These are phyloP conservation scores for Amphimedon queenslandica DNA, from an alignment of 37 sponge, comb jelly and placozoan genomes.

Conservation along the genomic window DNA sequence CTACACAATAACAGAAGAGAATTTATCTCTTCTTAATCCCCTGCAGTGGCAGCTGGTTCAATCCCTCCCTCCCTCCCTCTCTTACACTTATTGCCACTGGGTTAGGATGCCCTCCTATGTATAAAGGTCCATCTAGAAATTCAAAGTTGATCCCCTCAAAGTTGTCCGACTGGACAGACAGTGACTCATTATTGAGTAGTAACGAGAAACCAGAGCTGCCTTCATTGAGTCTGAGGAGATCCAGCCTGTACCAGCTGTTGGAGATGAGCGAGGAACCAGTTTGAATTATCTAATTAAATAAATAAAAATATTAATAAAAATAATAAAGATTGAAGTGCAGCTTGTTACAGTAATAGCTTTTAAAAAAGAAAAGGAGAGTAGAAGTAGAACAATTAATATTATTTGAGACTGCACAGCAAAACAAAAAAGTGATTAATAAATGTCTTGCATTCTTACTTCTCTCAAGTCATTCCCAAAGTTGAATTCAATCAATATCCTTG, in stretches of 20 bases:
- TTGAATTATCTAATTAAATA: neutral
- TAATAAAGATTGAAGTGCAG: neutral
- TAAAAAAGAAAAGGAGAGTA: neutral
- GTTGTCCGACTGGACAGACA: neutral
- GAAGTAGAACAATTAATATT: neutral
- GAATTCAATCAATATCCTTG: constrained; percentile 20
- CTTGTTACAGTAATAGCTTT: neutral
- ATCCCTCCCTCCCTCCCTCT: too few species aligned
- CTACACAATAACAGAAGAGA: too few species aligned
- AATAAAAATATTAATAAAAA: too few species aligned
- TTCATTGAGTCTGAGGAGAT: constrained; percentile 9
- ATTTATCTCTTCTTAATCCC: too few species aligned
- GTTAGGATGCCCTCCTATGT: constrained; percentile 67
- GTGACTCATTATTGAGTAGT: constrained; percentile 24
- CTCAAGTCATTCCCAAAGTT: neutral
- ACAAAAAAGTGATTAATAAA: neutral
- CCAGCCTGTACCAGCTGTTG: constrained; percentile 40
- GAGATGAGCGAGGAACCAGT: constrained; percentile 2
- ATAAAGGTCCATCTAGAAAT: constrained; percentile 35
- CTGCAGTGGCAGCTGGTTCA: too few species aligned
- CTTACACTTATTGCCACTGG: too few species aligned
- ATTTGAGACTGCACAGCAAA: too few species aligned
- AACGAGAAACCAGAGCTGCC: constrained; percentile 22
- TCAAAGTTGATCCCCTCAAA: constrained; percentile 23
- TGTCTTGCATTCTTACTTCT: constrained; percentile 35